A percentile compares a stretch with the other conserved stretches of the same genome.
phyloP scores from a whole-genome alignment of 2,888 invertebrate genomes.

The Piscicola geometra region DNA sequence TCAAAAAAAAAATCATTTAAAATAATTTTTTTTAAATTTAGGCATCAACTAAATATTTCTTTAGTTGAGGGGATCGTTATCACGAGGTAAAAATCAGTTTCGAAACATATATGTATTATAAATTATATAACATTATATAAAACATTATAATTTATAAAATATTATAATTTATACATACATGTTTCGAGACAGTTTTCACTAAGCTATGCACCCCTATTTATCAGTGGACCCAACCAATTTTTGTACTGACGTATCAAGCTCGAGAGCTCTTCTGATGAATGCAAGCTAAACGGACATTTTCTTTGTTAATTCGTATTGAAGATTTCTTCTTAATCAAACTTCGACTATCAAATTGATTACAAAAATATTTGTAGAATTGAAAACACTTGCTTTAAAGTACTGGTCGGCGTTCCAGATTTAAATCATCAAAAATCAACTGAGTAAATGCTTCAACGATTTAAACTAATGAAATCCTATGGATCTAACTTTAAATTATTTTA shows the following conservation, averaged over 20 bases:
- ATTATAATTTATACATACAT: too few species aligned
- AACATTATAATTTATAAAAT: too few species aligned
- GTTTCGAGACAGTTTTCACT: conserved; percentile 23
- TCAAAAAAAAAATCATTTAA: too few species aligned
- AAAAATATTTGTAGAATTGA: not conserved
- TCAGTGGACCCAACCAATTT: too few species aligned
- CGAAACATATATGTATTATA: too few species aligned
- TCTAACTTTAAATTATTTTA: not conserved
- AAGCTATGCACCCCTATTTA: not conserved
- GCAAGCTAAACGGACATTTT: not conserved
- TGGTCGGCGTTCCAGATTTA: conserved; percentile 1
- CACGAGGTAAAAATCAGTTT: too few species aligned
- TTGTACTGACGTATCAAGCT: not conserved
- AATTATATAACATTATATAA: too few species aligned
- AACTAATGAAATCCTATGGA: not conserved
- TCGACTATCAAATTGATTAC: not conserved
- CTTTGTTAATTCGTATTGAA: not conserved
- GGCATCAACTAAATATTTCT: too few species aligned
- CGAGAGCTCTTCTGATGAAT: not conserved
- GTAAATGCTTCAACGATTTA: conserved; percentile 5
- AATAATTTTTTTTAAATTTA: too few species aligned
- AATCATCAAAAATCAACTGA: not conserved
- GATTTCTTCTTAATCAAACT: not conserved
- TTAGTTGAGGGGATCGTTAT: too few species aligned
- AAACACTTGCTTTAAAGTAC: not conserved